These are phyloP conservation scores for Odontesthes bonariensis DNA, from an alignment of 2,113 vertebrate species.

Conservation along the genomic window DNA sequence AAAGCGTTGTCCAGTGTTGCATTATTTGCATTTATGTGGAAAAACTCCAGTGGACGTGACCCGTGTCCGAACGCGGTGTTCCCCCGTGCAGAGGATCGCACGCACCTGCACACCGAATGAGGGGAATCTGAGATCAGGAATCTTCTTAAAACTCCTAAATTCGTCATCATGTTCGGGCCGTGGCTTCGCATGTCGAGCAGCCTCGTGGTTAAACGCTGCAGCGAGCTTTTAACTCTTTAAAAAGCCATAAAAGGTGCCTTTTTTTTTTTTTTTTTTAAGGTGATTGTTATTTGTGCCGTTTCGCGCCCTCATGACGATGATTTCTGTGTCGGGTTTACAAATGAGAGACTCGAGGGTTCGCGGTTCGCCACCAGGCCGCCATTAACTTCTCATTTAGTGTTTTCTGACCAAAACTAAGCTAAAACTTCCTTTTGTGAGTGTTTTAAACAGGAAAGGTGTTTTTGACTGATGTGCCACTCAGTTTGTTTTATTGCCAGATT, in stretches of 20 bases:
- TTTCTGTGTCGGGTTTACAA: slow-evolving; percentile 54
- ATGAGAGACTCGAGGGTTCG: slow-evolving; percentile 19
- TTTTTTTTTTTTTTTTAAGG: background rate
- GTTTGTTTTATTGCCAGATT: slow-evolving; percentile 37
- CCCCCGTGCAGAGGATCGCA: slow-evolving; percentile 57
- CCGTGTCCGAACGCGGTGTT: slow-evolving; percentile 58
- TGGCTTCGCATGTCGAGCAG: slow-evolving; percentile 44
- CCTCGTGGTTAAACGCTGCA: background rate
- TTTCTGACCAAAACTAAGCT: slow-evolving; percentile 58
- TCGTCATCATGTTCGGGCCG: slow-evolving; percentile 7
- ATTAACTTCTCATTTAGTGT: background rate
- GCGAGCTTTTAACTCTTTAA: background rate
- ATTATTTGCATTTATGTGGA: slow-evolving; percentile 45
- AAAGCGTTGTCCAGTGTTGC: background rate
- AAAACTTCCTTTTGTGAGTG: background rate
- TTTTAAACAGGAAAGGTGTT: slow-evolving; percentile 8
- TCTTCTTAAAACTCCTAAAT: slow-evolving; percentile 9
- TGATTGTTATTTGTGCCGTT: slow-evolving; percentile 1
- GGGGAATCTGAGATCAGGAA: slow-evolving; percentile 15
- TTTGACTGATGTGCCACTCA: slow-evolving; percentile 52
- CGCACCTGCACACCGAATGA: slow-evolving; percentile 76
- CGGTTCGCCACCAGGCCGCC: background rate
- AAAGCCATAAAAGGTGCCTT: slow-evolving; percentile 32
- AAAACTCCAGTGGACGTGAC: background rate
- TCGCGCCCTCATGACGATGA: slow-evolving; percentile 14